Base-by-base conservation (phyloP, 1,140 invertebrate species). In the Lamellibrachia luymesi region DNA sequence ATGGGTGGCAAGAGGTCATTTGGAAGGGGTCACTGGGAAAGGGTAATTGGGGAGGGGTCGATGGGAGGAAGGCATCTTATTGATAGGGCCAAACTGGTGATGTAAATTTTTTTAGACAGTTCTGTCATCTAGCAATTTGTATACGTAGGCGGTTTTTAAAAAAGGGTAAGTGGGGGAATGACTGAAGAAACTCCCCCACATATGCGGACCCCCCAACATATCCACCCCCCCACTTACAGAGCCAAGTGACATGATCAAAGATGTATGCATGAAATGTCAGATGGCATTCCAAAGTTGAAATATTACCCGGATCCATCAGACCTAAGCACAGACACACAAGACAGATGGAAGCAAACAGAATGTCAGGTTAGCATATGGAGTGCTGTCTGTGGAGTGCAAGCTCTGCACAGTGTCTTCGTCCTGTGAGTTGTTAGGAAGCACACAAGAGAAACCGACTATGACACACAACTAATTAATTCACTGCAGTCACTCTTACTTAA, bases 271-370 rank as follows among this genome's bases (percentile, higher is more conserved):
- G 64, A 80, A 80, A 80, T 80, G 64, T 80, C 64, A 80, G 64
- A 80, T 80, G 64, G 64, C 64, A 80, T 80, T 80, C 64, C 64
- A 80, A 80, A 80, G 64, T 80, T 80, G 64, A 80, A 80, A 80
- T 80, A 80, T 80, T 80, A 80, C 64, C 64, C 64, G 38, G 38
- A 38, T 80, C 64, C 64, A 80, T 80, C 64, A 80, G 64, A 80
- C 64, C 64, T 80, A 80, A 22, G 64, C 64, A 80, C 64, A 80
- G 64, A 80, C 64, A 80, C 64, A 80, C 64, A 80, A 10, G 6
- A 80, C 64, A 80, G 64, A 80, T 80, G 64, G 25, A 80, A 80
- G 64, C 64, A 80, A 80, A 80, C 13, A 80, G 64, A 80, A 80
- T 22, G 64, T 80, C 64, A 80, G 64, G 64, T 80, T 80, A 80